Conservation (phyloP, 2,888 invertebrate genomes). For the Drosophila recens region DNA sequence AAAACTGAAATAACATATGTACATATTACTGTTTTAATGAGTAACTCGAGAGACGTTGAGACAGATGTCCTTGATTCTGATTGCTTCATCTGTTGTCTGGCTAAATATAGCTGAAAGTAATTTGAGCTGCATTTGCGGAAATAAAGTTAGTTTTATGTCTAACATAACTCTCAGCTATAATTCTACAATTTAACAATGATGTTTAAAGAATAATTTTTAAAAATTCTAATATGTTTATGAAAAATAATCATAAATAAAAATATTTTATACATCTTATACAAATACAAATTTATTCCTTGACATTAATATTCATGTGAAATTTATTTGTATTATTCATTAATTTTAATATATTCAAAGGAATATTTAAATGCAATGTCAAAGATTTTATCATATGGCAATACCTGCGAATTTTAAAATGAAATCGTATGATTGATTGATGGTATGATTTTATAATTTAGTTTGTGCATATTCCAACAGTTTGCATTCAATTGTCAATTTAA, state of each 20-base stretch:
- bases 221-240: too few relatives aligned
- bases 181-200: not conserved
- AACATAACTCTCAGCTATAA: not conserved
- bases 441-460: too few relatives aligned
- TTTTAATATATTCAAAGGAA: too few relatives aligned
- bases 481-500: not conserved
- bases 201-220: too few relatives aligned
- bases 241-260: too few relatives aligned
- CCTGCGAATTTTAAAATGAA: not conserved
- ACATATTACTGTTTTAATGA: conserved; percentile 26
- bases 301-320: too few relatives aligned
- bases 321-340: too few relatives aligned
- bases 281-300: too few relatives aligned
- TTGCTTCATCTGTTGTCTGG: conserved; percentile 3
- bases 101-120: not conserved
- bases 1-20: conserved; percentile 45
- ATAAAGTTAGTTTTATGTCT: not conserved
- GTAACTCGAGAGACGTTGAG: conserved; percentile 1
- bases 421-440: not conserved
- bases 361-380: too few relatives aligned
- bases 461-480: not conserved
- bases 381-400: too few relatives aligned
- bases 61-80: conserved; percentile 15
- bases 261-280: too few relatives aligned
- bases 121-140: not conserved